These are phyloP conservation scores for Garra rufa DNA, from an alignment of 2,113 vertebrate genomes.

Conservation along the genomic window DNA sequence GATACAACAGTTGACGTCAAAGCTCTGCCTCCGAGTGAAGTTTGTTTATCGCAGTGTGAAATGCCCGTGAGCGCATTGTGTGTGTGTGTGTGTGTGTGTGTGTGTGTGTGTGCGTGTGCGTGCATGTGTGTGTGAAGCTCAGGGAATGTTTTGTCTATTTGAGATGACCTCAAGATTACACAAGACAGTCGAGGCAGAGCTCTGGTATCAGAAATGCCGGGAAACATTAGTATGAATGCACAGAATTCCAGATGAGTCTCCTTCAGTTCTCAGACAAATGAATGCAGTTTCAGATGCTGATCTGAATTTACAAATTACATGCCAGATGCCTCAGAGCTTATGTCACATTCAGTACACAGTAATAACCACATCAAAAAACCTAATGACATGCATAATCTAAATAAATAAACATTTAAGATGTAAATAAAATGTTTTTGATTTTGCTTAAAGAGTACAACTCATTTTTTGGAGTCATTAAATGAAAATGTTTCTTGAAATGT, in stretches of 20 bases:
- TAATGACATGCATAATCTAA: background rate
- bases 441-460: background rate
- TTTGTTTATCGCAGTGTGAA: constrained; percentile 44
- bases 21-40: constrained; percentile 23
- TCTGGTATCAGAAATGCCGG: background rate
- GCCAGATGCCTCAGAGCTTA: background rate
- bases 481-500: background rate
- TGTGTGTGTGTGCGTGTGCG: no score
- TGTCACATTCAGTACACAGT: background rate
- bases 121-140: constrained; percentile 45
- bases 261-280: background rate
- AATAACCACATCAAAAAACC: no score
- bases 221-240: constrained; percentile 1
- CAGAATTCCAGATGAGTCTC: background rate
- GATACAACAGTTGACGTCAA: constrained; percentile 38
- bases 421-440: background rate
- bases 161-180: constrained; percentile 50
- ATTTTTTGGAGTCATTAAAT: background rate
- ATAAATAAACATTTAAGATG: background rate
- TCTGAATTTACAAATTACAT: background rate
- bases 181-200: constrained; percentile 29
- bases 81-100: no score
- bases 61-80: constrained; percentile 29
- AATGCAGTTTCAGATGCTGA: background rate
- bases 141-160: constrained; percentile 54